A percentile compares a stretch with the other conserved stretches of the same genome.
Evolutionary conservation across 2,797 vertebrate species (phyloP).

Genomic region (Oophaga sylvatica): DNA sequence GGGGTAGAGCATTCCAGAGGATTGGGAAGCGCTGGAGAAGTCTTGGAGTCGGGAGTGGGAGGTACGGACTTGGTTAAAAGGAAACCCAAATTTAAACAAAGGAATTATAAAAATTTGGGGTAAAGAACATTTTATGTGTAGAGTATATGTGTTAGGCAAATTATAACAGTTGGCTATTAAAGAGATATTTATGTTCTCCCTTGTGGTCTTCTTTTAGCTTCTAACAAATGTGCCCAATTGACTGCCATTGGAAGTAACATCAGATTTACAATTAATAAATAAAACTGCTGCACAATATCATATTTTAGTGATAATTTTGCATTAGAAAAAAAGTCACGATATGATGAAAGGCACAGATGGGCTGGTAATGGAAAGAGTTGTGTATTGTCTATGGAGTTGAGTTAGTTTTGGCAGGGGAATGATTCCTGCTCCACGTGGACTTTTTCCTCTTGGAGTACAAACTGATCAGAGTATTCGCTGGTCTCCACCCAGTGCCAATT

Average conservation of each 20-base stretch:
- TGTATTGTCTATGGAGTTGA: conserved; percentile 40
- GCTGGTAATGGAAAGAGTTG: conserved; percentile 33
- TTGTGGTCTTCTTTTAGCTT: not conserved
- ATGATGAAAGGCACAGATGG: conserved; percentile 17
- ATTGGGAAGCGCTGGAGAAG: too few species aligned
- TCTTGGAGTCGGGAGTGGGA: too few species aligned
- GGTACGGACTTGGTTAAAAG: too few species aligned
- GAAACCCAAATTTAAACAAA: too few species aligned
- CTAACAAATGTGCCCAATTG: not conserved
- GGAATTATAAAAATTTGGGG: not conserved
- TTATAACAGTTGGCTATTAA: not conserved
- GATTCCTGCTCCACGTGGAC: conserved; percentile 71
- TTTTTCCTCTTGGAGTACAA: conserved; percentile 76
- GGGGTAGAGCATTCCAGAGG: too few species aligned
- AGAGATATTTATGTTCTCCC: not conserved
- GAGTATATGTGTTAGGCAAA: not conserved
- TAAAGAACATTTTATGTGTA: not conserved
- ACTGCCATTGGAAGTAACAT: not conserved
- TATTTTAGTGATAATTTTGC: not conserved
- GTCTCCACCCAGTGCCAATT: conserved; percentile 86
- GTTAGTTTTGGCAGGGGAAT: conserved; percentile 62
- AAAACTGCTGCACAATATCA: not conserved
- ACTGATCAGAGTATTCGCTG: conserved; percentile 74
- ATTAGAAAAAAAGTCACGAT: conserved; percentile 15
- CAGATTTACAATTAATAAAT: not conserved